Evolutionary conservation across 2,888 invertebrate species (phyloP).

Genomic region (Oscheius sp.): DNA sequence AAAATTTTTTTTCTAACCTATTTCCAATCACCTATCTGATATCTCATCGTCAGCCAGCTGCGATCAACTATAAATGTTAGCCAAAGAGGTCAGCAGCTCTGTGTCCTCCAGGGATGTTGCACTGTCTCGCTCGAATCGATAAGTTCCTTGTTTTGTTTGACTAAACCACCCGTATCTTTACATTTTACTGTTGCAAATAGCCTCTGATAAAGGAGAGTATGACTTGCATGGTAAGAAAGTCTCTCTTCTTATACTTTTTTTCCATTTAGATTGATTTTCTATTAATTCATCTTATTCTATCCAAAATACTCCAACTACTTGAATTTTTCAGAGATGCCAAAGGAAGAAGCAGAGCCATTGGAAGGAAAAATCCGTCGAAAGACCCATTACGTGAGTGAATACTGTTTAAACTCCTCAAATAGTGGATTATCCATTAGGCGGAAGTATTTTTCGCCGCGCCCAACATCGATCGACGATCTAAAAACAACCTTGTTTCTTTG

Average conservation of each 20-base stretch:
- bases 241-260: no score
- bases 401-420: neutral
- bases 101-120: neutral
- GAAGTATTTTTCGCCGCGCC: neutral
- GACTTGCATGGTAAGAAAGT: no score
- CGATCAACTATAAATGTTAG: no score
- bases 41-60: no score
- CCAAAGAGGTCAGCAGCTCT: no score
- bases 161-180: no score
- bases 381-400: neutral
- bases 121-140: constrained; percentile 14
- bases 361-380: no score
- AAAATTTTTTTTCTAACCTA: no score
- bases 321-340: neutral
- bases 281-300: no score
- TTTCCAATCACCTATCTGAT: no score
- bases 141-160: constrained; percentile 15
- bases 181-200: neutral
- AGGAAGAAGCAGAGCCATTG: neutral
- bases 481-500: neutral
- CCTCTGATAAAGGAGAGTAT: no score
- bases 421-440: neutral
- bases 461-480: neutral
- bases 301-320: neutral
- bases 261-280: no score